These are phyloP conservation scores for Zeugodacus cucurbitae DNA, from an alignment of 1,140 invertebrate genomes.

Conservation along the genomic window DNA sequence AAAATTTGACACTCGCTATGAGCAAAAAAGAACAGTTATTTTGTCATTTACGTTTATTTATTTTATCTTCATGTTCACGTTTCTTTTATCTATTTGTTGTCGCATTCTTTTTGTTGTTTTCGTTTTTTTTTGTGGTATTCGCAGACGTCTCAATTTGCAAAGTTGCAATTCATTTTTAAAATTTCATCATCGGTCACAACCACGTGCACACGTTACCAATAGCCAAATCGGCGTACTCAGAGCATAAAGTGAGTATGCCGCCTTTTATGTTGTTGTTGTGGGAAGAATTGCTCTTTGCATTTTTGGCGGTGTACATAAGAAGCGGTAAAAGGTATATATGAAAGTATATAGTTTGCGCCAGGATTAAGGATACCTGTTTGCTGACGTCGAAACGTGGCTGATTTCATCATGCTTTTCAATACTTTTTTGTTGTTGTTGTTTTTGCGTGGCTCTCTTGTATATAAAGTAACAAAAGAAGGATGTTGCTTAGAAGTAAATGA, in stretches of 20 bases:
- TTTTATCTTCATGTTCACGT: not conserved
- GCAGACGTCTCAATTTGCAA: not conserved
- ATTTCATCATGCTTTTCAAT: slow-evolving; percentile 7
- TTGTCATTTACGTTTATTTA: not conserved
- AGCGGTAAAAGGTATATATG: not conserved
- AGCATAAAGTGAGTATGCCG: not conserved
- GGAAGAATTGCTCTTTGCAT: not conserved
- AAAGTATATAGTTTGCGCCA: no score
- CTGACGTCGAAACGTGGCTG: not conserved
- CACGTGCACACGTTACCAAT: not conserved
- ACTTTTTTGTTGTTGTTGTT: not conserved
- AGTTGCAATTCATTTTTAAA: not conserved
- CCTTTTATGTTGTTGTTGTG: not conserved
- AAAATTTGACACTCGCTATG: no score
- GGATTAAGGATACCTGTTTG: slow-evolving; percentile 39
- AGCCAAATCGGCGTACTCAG: not conserved
- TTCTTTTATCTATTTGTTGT: not conserved
- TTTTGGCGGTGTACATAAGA: not conserved
- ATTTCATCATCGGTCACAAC: not conserved
- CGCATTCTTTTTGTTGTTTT: not conserved
- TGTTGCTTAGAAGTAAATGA: not conserved
- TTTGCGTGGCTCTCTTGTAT: no score
- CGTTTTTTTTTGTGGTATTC: not conserved
- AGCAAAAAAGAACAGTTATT: no score
- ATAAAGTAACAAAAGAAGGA: not conserved